These are phyloP conservation scores for Sylvia borin DNA, from an alignment of 2,797 vertebrate genomes.

Conservation along the genomic window DNA sequence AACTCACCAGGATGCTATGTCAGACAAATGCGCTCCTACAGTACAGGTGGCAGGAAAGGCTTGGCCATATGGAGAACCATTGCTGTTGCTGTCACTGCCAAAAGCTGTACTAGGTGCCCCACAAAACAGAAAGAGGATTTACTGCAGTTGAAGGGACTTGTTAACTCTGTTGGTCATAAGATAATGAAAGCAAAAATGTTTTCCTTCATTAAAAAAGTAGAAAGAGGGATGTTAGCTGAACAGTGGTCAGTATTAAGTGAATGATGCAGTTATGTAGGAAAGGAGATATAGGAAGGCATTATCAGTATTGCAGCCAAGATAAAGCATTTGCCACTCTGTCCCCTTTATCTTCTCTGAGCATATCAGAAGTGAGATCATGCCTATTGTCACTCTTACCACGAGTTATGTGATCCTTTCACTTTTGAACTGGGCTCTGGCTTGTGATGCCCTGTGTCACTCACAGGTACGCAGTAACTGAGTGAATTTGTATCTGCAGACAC, in stretches of 20 bases:
- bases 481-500: constrained; percentile 32
- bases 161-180: background rate
- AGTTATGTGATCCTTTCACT: constrained; percentile 22
- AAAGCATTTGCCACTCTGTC: background rate
- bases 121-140: constrained; percentile 19
- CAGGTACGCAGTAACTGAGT: background rate
- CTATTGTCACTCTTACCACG: constrained; percentile 9
- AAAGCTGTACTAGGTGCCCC: background rate
- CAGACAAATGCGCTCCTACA: background rate
- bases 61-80: constrained; percentile 20
- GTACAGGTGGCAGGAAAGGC: constrained; percentile 37
- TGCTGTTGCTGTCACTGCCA: constrained; percentile 6
- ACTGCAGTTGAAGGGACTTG: background rate
- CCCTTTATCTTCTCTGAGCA: constrained; percentile 1
- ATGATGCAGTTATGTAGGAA: background rate
- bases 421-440: constrained; percentile 14
- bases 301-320: background rate
- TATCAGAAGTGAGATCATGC: background rate
- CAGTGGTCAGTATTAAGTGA: background rate
- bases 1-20: constrained; percentile 3
- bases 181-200: background rate
- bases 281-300: background rate
- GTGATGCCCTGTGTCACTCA: constrained; percentile 21
- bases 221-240: background rate
- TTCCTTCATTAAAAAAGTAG: background rate